These are phyloP conservation scores for Psylliodes chrysocephalus DNA, from an alignment of 2,888 invertebrate genomes.

Conservation along the genomic window DNA sequence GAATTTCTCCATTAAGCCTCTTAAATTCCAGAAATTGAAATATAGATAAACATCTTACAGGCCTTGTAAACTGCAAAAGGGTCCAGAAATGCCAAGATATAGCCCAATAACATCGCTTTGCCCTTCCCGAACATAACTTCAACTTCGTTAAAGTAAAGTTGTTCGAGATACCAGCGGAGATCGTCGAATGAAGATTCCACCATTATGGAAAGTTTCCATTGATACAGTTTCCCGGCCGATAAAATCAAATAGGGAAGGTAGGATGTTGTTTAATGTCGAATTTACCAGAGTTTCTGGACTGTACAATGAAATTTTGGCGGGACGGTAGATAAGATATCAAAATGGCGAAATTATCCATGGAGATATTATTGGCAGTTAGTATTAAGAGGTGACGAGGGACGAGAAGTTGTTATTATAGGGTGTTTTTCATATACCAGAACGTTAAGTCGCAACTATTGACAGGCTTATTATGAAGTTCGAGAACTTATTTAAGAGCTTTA, in stretches of 20 bases:
- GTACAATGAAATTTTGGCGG: neutral
- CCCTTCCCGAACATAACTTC: slow-evolving; percentile 13
- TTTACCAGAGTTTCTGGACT: neutral
- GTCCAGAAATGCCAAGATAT: slow-evolving; percentile 10
- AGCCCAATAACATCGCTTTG: slow-evolving; percentile 5
- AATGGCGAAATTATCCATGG: neutral
- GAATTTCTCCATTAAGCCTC: neutral
- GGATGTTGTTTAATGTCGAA: slow-evolving; percentile 10
- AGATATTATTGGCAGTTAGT: neutral
- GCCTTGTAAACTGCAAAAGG: slow-evolving; percentile 12
- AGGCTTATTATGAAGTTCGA: too few relatives aligned
- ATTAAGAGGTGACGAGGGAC: too few relatives aligned
- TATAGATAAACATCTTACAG: slow-evolving; percentile 3
- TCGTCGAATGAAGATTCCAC: too few relatives aligned
- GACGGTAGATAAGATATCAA: slow-evolving; percentile 6
- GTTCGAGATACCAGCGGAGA: slow-evolving; percentile 9
- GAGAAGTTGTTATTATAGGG: too few relatives aligned
- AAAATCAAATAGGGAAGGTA: slow-evolving; percentile 14
- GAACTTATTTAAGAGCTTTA: too few relatives aligned
- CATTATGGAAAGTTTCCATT: slow-evolving; percentile 8
- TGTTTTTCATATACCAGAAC: too few relatives aligned
- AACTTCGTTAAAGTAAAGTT: slow-evolving; percentile 8
- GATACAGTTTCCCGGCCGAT: slow-evolving; percentile 10
- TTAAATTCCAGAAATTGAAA: slow-evolving; percentile 10
- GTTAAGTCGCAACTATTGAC: too few relatives aligned